Conservation (phyloP, 1,140 invertebrate genomes). For the Manduca sexta region DNA sequence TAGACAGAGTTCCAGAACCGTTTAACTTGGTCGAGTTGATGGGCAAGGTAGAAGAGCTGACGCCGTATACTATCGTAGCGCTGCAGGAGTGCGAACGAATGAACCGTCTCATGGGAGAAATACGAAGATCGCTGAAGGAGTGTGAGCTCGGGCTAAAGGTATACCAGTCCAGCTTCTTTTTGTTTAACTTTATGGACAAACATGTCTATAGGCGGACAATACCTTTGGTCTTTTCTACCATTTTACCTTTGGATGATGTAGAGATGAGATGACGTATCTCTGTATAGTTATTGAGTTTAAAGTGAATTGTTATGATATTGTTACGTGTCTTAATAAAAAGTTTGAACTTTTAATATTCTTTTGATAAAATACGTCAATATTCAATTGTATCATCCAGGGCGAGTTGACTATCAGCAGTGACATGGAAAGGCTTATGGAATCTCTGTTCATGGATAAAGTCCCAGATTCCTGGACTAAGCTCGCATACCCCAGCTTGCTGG, state of each 20-base stretch:
- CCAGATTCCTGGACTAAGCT: conserved; percentile 87
- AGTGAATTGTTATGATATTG: too few species aligned
- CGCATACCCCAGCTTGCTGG: conserved; percentile 92
- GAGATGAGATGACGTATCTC: too few species aligned
- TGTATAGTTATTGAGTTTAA: too few species aligned
- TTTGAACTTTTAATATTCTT: too few species aligned
- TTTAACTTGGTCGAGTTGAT: conserved; percentile 92
- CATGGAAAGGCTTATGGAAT: conserved; percentile 91
- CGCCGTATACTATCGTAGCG: conserved; percentile 93
- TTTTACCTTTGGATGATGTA: too few species aligned
- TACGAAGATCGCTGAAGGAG: conserved; percentile 87
- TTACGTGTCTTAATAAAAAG: too few species aligned
- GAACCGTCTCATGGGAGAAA: conserved; percentile 89
- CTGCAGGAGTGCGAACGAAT: conserved; percentile 97
- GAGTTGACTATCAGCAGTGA: conserved; percentile 93
- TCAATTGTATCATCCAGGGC: conserved; percentile 74
- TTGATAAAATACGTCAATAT: too few species aligned
- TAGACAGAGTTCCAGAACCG: conserved; percentile 91
- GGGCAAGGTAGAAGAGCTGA: conserved; percentile 90
- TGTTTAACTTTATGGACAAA: too few species aligned
- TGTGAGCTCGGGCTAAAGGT: conserved; percentile 91
- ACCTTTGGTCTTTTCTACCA: too few species aligned
- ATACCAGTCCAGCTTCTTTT: too few species aligned
- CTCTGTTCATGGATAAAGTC: conserved; percentile 90
- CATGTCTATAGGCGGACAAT: too few species aligned